These are phyloP conservation scores for Oncopeltus fasciatus DNA, from an alignment of 1,140 invertebrate genomes.

Conservation along the genomic window DNA sequence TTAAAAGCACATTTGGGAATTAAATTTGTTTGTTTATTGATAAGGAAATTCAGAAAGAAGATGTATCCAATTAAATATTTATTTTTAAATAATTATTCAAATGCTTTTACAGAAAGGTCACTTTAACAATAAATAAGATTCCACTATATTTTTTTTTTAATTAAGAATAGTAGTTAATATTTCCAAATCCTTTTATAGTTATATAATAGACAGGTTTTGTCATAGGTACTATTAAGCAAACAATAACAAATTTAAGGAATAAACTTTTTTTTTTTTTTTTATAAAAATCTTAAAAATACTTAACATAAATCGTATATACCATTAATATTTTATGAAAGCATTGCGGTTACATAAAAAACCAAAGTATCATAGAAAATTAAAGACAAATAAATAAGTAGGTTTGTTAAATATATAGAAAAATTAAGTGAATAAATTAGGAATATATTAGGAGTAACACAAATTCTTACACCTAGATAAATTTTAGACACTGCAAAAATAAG, in stretches of 20 bases:
- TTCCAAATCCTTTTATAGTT: background rate
- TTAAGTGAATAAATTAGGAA: too few relatives aligned
- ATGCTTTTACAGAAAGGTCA: slow-evolving; percentile 12
- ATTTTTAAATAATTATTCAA: slow-evolving; percentile 7
- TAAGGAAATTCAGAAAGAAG: background rate
- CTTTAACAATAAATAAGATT: slow-evolving; percentile 13
- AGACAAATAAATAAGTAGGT: slow-evolving; percentile 1
- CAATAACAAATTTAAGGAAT: background rate
- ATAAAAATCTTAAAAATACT: background rate
- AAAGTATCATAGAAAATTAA: background rate
- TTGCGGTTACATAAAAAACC: background rate
- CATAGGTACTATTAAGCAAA: background rate
- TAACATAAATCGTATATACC: background rate
- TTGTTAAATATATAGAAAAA: background rate
- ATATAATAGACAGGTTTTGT: background rate
- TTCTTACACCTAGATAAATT: slow-evolving; percentile 5
- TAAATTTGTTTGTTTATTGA: too few relatives aligned
- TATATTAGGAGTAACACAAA: background rate
- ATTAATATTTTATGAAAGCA: background rate
- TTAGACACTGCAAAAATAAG: slow-evolving; percentile 3
- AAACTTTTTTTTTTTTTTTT: background rate
- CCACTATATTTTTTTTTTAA: background rate
- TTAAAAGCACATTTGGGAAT: too few relatives aligned
- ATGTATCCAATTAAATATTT: slow-evolving; percentile 3
- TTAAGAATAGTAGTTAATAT: too few relatives aligned